phyloP scores from a whole-genome alignment of 92 coral and sea anemone species.

The Chrysogorgia sp. region DNA sequence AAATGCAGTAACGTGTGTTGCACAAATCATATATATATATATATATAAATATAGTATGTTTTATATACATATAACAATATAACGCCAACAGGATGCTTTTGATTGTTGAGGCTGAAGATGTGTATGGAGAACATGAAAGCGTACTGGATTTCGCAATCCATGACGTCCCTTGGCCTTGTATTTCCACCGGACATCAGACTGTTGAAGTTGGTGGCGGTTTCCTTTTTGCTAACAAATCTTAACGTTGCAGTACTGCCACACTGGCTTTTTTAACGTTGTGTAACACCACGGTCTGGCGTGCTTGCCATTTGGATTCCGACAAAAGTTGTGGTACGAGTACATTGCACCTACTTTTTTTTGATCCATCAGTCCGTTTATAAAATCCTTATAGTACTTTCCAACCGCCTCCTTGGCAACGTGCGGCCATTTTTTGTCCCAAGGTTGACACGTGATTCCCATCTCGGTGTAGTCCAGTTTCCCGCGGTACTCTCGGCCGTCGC shows the following conservation, averaged over 20 bases:
- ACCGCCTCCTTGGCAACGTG: slow-evolving; percentile 66
- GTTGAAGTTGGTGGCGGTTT: background rate
- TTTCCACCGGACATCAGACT: background rate
- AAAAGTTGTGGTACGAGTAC: slow-evolving; percentile 70
- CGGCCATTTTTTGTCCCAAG: slow-evolving; percentile 95
- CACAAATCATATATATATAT: background rate
- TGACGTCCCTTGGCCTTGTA: background rate
- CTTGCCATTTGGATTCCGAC: slow-evolving; percentile 87
- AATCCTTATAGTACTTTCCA: slow-evolving; percentile 38
- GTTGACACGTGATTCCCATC: slow-evolving; percentile 83
- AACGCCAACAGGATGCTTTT: background rate
- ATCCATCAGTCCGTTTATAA: slow-evolving; percentile 69
- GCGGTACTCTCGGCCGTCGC: slow-evolving; percentile 77
- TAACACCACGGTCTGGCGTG: slow-evolving; percentile 93
- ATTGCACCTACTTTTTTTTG: background rate
- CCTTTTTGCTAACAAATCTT: slow-evolving; percentile 58
- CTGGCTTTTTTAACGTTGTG: slow-evolving; percentile 75
- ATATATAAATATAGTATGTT: background rate
- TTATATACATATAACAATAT: background rate
- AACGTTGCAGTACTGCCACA: slow-evolving; percentile 95
- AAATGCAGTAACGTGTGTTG: background rate
- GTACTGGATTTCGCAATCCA: background rate
- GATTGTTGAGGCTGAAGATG: background rate
- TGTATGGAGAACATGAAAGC: background rate
- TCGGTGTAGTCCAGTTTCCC: slow-evolving; percentile 84